phyloP scores from a whole-genome alignment of 2,113 vertebrate species.

The Rhinopomastus cyanomelas region DNA sequence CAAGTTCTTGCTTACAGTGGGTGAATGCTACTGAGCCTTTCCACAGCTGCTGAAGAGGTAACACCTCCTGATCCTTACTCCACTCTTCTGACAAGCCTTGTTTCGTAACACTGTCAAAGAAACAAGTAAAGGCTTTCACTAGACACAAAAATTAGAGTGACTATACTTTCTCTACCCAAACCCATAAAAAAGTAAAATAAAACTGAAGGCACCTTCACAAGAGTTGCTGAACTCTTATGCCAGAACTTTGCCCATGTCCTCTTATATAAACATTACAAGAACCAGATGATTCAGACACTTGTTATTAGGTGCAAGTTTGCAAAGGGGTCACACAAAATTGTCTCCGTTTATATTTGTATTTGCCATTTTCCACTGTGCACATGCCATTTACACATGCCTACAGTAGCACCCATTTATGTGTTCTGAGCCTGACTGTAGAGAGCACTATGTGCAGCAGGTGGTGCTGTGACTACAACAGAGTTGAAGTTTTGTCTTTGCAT shows the following conservation, averaged over 20 bases:
- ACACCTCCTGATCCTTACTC: neutral
- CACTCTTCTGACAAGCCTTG: neutral
- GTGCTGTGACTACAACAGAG: neutral
- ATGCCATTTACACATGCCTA: neutral
- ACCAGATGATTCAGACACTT: neutral
- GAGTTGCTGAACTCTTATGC: neutral
- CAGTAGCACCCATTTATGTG: rapidly evolving
- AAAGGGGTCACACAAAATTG: neutral
- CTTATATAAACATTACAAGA: neutral
- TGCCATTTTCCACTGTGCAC: neutral
- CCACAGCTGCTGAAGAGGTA: neutral
- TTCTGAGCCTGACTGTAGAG: neutral
- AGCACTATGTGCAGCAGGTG: too few species aligned
- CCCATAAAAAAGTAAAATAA: neutral
- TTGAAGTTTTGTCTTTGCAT: neutral
- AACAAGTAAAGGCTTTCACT: neutral
- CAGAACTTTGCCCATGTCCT: neutral
- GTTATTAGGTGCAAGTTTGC: neutral
- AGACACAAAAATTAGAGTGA: neutral
- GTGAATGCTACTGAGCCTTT: neutral
- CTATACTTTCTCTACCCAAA: neutral
- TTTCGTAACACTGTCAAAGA: neutral
- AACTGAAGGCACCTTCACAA: neutral
- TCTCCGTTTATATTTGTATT: neutral
- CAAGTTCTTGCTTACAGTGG: neutral